phyloP scores from a whole-genome alignment of 2,797 vertebrate genomes.

The Dipus sagitta region DNA sequence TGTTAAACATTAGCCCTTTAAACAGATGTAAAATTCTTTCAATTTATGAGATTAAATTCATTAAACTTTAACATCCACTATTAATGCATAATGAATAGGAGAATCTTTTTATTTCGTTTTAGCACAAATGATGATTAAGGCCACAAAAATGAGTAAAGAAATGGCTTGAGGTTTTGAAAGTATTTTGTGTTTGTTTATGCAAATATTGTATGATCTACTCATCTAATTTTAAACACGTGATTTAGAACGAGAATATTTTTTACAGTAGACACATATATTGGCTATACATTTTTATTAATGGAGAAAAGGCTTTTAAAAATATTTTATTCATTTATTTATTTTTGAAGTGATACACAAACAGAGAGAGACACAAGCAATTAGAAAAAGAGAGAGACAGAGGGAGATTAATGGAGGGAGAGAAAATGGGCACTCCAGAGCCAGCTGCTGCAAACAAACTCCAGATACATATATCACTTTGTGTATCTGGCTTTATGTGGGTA shows the following conservation, averaged over 20 bases:
- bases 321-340: no score
- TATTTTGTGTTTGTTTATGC: constrained; percentile 15
- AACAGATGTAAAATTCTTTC: background rate
- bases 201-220: background rate
- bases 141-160: background rate
- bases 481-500: no score
- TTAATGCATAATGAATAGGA: background rate
- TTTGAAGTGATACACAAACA: no score
- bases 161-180: background rate
- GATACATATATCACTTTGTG: no score
- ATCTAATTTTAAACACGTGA: background rate
- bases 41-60: constrained; percentile 4
- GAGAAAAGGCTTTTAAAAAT: background rate
- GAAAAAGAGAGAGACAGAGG: background rate
- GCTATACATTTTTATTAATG: background rate
- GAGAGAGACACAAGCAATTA: no score
- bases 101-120: constrained; percentile 20
- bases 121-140: background rate
- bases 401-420: no score
- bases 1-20: background rate
- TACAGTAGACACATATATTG: background rate
- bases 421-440: no score
- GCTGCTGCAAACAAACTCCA: no score
- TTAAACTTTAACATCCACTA: constrained; percentile 22
- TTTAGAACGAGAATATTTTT: constrained; percentile 19